Conservation (phyloP, 2,888 invertebrate genomes). For the Melanophora roralis region DNA sequence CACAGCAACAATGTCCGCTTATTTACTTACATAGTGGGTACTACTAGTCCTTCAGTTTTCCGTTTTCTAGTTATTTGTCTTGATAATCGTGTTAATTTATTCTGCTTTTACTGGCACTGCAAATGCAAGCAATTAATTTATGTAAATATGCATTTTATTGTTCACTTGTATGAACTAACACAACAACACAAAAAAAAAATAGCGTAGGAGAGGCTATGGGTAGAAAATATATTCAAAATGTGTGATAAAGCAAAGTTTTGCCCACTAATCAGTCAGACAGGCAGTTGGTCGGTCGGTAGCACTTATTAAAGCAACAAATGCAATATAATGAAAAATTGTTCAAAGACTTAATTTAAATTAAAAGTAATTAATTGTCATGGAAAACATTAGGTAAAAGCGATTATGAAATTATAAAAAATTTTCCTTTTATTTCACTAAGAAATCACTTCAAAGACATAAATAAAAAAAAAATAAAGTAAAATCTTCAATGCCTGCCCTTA, state of each 20-base stretch:
- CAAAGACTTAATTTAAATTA: slow-evolving; percentile 40
- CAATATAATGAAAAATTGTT: slow-evolving; percentile 31
- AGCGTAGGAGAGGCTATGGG: background rate
- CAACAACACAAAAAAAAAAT: background rate
- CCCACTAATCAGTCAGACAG: slow-evolving; percentile 2
- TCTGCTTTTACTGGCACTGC: slow-evolving; percentile 51
- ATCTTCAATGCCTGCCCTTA: no score
- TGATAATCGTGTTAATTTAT: slow-evolving; percentile 60
- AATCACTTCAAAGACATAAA: background rate
- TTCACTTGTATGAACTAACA: background rate
- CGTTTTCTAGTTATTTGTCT: slow-evolving; percentile 39
- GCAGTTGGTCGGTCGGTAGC: background rate
- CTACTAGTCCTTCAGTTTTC: background rate
- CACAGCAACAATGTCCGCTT: no score
- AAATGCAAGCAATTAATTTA: slow-evolving; percentile 61
- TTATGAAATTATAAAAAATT: slow-evolving; percentile 37
- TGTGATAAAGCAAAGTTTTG: background rate
- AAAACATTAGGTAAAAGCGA: slow-evolving; percentile 28
- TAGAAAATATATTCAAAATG: background rate
- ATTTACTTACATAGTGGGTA: no score
- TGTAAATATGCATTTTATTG: slow-evolving; percentile 60
- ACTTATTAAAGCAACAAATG: background rate
- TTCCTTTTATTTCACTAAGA: background rate
- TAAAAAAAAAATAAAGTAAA: background rate
- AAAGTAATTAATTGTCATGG: slow-evolving; percentile 40